Evolutionary conservation across 2,888 invertebrate species (phyloP).

Genomic region (Scaptomyza tumidula): DNA sequence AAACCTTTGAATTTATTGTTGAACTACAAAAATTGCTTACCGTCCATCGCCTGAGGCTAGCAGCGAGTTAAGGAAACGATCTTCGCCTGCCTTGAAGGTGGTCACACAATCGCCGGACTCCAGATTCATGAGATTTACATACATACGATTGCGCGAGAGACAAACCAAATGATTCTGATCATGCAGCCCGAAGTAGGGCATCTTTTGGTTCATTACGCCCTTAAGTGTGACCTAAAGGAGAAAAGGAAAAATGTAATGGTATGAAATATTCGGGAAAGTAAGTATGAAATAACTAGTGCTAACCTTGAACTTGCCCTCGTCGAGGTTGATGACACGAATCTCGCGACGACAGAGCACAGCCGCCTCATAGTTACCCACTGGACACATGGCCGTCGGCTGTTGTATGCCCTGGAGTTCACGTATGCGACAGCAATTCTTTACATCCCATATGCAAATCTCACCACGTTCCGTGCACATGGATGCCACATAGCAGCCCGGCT

Average conservation of each 20-base stretch:
- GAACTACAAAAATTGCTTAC: conserved; percentile 82
- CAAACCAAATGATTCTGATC: conserved; percentile 91
- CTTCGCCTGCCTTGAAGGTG: conserved; percentile 95
- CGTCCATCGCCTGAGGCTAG: conserved; percentile 95
- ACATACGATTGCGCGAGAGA: conserved; percentile 94
- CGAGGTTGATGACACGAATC: conserved; percentile 91
- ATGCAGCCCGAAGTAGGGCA: conserved; percentile 95
- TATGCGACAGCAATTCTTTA: conserved; percentile 88
- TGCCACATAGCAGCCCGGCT: conserved; percentile 89
- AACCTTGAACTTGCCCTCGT: conserved; percentile 87
- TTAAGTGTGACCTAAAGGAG: conserved; percentile 88
- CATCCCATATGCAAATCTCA: conserved; percentile 93
- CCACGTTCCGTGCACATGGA: conserved; percentile 90
- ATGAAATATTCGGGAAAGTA: neutral
- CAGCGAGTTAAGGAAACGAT: conserved; percentile 94
- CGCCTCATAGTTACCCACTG: conserved; percentile 90
- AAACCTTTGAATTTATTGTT: too few species aligned
- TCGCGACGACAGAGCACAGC: conserved; percentile 93
- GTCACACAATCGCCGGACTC: conserved; percentile 88
- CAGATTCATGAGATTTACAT: conserved; percentile 94
- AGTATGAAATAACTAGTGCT: neutral
- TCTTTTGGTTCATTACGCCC: conserved; percentile 96
- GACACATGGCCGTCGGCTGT: conserved; percentile 91
- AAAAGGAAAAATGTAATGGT: neutral
- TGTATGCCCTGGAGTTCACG: conserved; percentile 90